phyloP scores from a whole-genome alignment of 1,140 invertebrate genomes.

The Drosophila mayri region DNA sequence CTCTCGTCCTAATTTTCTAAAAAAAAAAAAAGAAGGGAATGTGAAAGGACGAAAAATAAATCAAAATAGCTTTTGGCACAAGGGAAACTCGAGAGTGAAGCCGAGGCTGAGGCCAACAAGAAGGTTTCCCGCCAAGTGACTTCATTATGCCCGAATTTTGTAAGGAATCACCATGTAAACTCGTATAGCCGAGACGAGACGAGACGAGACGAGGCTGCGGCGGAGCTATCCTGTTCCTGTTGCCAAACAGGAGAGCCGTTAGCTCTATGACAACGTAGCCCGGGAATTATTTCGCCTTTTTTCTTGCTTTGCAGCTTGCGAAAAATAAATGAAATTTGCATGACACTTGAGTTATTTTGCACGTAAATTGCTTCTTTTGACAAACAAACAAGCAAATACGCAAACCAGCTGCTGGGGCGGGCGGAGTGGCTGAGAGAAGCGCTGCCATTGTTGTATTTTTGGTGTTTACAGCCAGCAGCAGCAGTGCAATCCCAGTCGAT shows the following conservation, averaged over 20 bases:
- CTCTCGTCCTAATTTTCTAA: constrained; percentile 66
- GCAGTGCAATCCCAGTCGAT: constrained; percentile 64
- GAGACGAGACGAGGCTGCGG: constrained; percentile 11
- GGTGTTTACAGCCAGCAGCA: constrained; percentile 71
- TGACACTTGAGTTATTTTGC: constrained; percentile 85
- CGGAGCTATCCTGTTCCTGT: constrained; percentile 11
- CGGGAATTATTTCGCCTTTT: constrained; percentile 65
- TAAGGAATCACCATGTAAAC: constrained; percentile 62
- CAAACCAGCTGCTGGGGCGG: constrained; percentile 41
- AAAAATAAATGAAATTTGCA: constrained; percentile 85
- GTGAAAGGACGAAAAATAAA: constrained; percentile 34
- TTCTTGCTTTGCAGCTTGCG: constrained; percentile 67
- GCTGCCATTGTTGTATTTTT: constrained; percentile 80
- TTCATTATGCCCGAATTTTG: constrained; percentile 75
- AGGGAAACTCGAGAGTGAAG: constrained; percentile 9
- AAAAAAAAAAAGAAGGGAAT: constrained; percentile 52
- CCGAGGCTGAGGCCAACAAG: constrained; percentile 21
- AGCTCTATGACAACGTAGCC: constrained; percentile 74
- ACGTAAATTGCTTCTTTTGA: constrained; percentile 85
- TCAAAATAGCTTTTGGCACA: constrained; percentile 51
- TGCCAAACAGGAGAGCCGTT: constrained; percentile 22
- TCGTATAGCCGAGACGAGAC: constrained; percentile 14
- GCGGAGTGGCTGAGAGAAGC: not conserved
- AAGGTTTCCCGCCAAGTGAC: constrained; percentile 63
- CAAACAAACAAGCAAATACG: constrained; percentile 82